Base-by-base conservation (phyloP, 2,113 vertebrate genomes). In the Aldabrachelys gigantea region DNA sequence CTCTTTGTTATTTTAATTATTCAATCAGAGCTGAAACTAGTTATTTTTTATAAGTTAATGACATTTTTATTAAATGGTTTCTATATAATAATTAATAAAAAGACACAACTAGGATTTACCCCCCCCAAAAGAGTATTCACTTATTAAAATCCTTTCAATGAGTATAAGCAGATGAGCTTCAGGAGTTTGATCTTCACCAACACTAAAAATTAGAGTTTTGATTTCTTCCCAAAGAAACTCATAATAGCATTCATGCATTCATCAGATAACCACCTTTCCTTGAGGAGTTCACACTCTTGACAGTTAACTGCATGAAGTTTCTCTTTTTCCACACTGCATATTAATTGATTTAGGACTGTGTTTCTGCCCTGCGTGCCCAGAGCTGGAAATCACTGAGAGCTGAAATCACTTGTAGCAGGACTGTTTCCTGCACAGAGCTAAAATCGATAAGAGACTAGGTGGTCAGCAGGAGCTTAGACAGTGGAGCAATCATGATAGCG, bases 211-310 rank as follows among this genome's bases (percentile, higher is more conserved):
- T 11, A 98, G 52, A 99, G 98, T 52, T 98, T 99, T 75, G 99
- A 94, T 84, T 98, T 99, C 80, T 49, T 98, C 97, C 99, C 98
- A 89, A 99, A 98, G 97, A 99, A 99, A 94, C 22, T 98, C 96
- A 97, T 97, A 94, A 99, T 49, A 14, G 99, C 99, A 52, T 96
- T 98, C 80, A 98, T 1, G 80, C 98, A 99, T 84, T 99, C 99
- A 2, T 99, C 98, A 0, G 99, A 99, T 12, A 86, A 65, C 99
- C 99, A 99, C 79, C 99, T 98, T 94, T 98, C 98, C 1, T 2
- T 84, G 89, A 99, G 98, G 8, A 96, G 59, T 49, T 98, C 97
- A 96, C 99, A 98, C 81, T 99, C 99, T 2, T 98, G 98, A 0
- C 97, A 91, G 80, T 99, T 99, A 50, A 98, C 94, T 0, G 95